Evolutionary conservation across 1,140 invertebrate genomes (phyloP).

Genomic region (Bombyx mori): DNA sequence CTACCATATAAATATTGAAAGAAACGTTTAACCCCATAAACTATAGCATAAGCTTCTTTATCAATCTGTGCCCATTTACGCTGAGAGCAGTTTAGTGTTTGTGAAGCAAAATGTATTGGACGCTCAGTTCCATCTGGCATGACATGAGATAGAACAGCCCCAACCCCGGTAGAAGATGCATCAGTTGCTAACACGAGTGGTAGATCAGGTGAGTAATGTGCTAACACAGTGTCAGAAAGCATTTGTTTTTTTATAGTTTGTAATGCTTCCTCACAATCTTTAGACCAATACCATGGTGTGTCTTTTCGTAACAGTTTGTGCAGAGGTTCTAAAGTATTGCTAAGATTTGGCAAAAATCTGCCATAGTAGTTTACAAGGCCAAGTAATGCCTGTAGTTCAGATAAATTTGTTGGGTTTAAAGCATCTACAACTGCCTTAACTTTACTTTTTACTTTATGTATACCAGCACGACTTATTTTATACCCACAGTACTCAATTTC

Average conservation of each 20-base stretch:
- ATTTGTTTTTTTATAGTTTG: slow-evolving; percentile 15
- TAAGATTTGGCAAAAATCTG: slow-evolving; percentile 12
- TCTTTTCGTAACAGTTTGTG: slow-evolving; percentile 29
- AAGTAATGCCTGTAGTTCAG: slow-evolving; percentile 11
- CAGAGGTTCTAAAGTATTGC: slow-evolving; percentile 18
- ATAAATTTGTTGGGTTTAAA: slow-evolving; percentile 4
- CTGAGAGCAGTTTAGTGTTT: slow-evolving; percentile 42
- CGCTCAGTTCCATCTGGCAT: slow-evolving; percentile 18
- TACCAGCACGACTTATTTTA: slow-evolving; percentile 13
- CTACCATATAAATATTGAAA: slow-evolving; percentile 3
- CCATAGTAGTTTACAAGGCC: slow-evolving; percentile 10
- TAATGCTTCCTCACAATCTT: slow-evolving; percentile 20
- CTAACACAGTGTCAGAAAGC: slow-evolving; percentile 15
- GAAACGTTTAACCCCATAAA: slow-evolving; percentile 25
- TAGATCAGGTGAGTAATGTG: slow-evolving; percentile 45
- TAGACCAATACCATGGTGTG: slow-evolving; percentile 18
- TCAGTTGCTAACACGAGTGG: slow-evolving; percentile 61
- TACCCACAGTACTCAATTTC: slow-evolving; percentile 13
- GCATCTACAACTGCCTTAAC: slow-evolving; percentile 11
- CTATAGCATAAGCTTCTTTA: slow-evolving; percentile 64
- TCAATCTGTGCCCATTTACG: slow-evolving; percentile 63
- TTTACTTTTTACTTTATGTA: slow-evolving; percentile 12
- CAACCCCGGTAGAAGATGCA: slow-evolving; percentile 58
- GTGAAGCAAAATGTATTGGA: slow-evolving; percentile 38
- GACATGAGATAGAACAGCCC: slow-evolving; percentile 54